Percentiles rank a stretch among this genome's conserved stretches.
Evolutionary conservation across 1,140 invertebrate species (phyloP).

Genomic region (Neotoxoptera formosana): DNA sequence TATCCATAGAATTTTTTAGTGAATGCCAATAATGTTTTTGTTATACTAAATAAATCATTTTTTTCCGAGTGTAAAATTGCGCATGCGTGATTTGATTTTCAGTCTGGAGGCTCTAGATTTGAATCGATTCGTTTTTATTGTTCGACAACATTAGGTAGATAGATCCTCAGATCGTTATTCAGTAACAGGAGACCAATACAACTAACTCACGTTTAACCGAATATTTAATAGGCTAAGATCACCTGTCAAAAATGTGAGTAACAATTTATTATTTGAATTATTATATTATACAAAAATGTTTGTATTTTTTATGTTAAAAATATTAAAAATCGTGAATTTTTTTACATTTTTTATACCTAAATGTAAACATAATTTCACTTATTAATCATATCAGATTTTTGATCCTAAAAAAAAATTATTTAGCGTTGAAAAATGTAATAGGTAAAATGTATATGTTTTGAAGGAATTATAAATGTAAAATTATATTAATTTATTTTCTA

Average conservation of each 20-base stretch:
- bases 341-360: background rate
- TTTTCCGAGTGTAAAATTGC: conserved; percentile 44
- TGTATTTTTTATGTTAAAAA: background rate
- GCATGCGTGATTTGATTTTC: conserved; percentile 51
- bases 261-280: background rate
- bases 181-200: conserved; percentile 18
- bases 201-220: conserved; percentile 12
- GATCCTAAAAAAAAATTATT: background rate
- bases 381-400: background rate
- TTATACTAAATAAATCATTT: background rate
- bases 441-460: background rate
- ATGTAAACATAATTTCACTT: background rate
- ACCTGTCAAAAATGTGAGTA: conserved; percentile 31
- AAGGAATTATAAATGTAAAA: background rate
- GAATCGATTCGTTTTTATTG: conserved; percentile 56
- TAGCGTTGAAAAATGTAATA: background rate
- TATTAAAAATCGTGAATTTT: background rate
- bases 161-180: conserved; percentile 47
- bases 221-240: background rate
- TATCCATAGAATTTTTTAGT: background rate
- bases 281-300: background rate
- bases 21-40: conserved; percentile 30
- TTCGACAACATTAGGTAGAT: conserved; percentile 33
- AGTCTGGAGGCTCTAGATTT: conserved; percentile 42
- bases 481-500: background rate